Evolutionary conservation across 2,113 vertebrate genomes (phyloP).

Genomic region (Athene cunicularia): DNA sequence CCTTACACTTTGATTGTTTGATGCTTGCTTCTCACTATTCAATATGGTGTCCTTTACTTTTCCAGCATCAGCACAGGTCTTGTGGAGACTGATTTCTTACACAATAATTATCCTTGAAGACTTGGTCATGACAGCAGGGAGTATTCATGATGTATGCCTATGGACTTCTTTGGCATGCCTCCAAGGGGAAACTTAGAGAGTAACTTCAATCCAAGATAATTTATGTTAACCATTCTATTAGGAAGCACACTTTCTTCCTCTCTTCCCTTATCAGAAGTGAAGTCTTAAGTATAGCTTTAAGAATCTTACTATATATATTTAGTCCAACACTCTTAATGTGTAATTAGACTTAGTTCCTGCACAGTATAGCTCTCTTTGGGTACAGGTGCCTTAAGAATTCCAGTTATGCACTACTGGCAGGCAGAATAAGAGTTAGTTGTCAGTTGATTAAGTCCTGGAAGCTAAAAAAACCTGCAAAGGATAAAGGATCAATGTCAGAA

Average conservation of each 20-base stretch:
- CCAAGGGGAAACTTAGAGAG: neutral
- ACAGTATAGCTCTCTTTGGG: neutral
- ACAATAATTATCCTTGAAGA: neutral
- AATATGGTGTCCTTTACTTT: neutral
- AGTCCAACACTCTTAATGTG: neutral
- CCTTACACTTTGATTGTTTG: neutral
- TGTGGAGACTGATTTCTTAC: neutral
- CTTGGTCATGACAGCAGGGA: neutral
- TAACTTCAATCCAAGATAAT: neutral
- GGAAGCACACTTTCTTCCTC: neutral
- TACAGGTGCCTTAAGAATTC: neutral
- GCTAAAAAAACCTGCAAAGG: neutral
- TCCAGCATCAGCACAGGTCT: neutral
- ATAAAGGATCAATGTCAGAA: neutral
- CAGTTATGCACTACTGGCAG: rapidly evolving
- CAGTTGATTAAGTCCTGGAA: neutral
- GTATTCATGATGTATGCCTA: neutral
- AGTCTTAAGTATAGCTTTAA: neutral
- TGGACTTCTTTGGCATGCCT: neutral
- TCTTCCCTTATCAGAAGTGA: neutral
- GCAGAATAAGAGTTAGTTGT: neutral
- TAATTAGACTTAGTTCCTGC: neutral
- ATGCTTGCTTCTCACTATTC: neutral
- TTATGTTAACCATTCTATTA: neutral
- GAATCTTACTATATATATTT: neutral